Base-by-base conservation (phyloP, 2,888 invertebrate species). In the Rhagonycha lutea region DNA sequence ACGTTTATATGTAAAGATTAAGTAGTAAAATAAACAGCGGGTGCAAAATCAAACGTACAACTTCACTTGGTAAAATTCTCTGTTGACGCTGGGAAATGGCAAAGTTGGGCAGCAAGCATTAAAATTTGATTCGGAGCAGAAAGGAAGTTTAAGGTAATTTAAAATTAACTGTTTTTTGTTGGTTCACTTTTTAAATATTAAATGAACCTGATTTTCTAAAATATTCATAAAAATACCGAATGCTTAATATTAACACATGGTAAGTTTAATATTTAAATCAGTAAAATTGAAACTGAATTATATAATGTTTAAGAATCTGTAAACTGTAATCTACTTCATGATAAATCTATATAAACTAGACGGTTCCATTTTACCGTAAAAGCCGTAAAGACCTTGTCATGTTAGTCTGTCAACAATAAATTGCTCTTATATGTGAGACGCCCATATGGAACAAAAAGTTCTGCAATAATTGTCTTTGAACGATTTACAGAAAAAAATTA, bases 1-100 rank as follows among this genome's bases (percentile, higher is more conserved):
- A 32, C 32, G 32, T 32, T 32, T 32, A 32, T 32, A 32, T 32
- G 32, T 32, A 32, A 32, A 32, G 32, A 32, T 60, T 73, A 74
- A 61, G 74, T 68, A 14, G 67, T 61, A 74, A 74, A 67, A 68
- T 69, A 74, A 74, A 74, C 74, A 74, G 62, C 68, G 67, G 68
- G 74, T 70, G 70, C 70, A 74, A 73, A 70, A 74, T 70, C 65
- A 74, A 74, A 70, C 67, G 73, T 69, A 47, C n/a, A 47, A 28
- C 70, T 29, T 14, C 32, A n/a, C 47, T 67, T 26, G 47, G 74
- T 65, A 65, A 70, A 70, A 63, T 74, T 70, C 70, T 61, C 18
- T 74, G 74, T 74, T 74, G 70, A 70, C 74, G 61, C 14, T 70
- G 29, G 68, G 29, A 71, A 71, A 47, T 47, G 29, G 69, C 29